Percentiles rank a stretch among this genome's conserved stretches.
These are phyloP conservation scores for Epirrita christyi DNA, from an alignment of 2,888 invertebrate genomes.

Conservation along the genomic window DNA sequence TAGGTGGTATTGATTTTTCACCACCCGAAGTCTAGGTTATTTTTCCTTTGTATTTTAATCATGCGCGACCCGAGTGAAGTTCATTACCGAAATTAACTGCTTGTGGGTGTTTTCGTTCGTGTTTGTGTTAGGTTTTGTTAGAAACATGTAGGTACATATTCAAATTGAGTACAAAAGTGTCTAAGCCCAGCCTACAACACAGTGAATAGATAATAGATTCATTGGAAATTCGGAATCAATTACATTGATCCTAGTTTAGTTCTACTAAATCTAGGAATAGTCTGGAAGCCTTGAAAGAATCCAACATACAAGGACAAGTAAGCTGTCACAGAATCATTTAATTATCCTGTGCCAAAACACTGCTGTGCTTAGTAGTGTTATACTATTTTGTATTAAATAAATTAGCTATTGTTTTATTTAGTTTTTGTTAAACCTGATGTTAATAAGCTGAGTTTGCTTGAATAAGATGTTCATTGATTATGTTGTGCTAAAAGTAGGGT, in stretches of 20 bases:
- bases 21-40: constrained; percentile 75
- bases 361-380: no score
- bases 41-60: constrained; percentile 70
- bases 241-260: neutral
- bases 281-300: neutral
- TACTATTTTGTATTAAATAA: no score
- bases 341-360: no score
- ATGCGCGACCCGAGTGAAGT: constrained; percentile 59
- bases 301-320: neutral
- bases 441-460: no score
- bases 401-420: no score
- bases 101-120: constrained; percentile 53
- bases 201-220: constrained; percentile 7
- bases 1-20: constrained; percentile 78
- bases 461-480: no score
- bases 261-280: neutral
- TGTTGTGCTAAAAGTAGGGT: no score
- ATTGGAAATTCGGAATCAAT: constrained; percentile 11
- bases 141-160: constrained; percentile 56
- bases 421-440: no score
- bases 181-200: neutral
- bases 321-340: no score
- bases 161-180: constrained; percentile 26
- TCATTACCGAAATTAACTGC: constrained; percentile 67
- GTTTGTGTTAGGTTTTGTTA: constrained; percentile 66